Evolutionary conservation across 2,888 invertebrate genomes (phyloP).

Genomic region (Spisula subtruncata): DNA sequence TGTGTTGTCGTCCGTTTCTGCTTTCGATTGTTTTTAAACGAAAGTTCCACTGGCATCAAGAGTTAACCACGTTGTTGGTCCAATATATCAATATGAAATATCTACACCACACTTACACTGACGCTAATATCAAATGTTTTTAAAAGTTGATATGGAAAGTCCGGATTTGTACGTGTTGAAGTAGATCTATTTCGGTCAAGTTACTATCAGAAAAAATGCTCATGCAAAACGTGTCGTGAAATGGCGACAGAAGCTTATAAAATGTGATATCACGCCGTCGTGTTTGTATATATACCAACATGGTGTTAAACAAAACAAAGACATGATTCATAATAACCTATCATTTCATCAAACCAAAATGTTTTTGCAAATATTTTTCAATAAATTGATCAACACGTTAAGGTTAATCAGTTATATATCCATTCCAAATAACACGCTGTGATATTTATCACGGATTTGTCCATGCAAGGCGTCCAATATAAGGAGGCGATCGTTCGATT

Average conservation of each 20-base stretch:
- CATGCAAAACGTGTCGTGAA: too few relatives aligned
- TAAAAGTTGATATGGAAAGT: neutral
- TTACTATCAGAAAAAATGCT: too few relatives aligned
- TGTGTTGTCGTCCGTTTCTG: neutral
- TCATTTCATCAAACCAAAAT: neutral
- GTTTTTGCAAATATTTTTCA: neutral
- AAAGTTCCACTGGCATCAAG: neutral
- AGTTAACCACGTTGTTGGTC: neutral
- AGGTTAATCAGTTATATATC: neutral
- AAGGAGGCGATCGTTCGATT: neutral
- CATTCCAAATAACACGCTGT: neutral
- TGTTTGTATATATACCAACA: neutral
- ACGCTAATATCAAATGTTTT: neutral
- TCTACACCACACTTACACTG: neutral
- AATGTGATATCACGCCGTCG: neutral
- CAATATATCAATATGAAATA: too few relatives aligned
- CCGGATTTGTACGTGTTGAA: too few relatives aligned
- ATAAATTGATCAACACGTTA: neutral
- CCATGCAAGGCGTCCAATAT: neutral
- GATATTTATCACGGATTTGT: neutral
- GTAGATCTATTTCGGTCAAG: too few relatives aligned
- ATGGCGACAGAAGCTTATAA: neutral
- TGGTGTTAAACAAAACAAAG: neutral
- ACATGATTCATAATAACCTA: neutral
- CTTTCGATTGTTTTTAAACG: neutral